These are phyloP conservation scores for Perca schrenkii DNA, from an alignment of 2,113 vertebrate genomes.

Conservation along the genomic window DNA sequence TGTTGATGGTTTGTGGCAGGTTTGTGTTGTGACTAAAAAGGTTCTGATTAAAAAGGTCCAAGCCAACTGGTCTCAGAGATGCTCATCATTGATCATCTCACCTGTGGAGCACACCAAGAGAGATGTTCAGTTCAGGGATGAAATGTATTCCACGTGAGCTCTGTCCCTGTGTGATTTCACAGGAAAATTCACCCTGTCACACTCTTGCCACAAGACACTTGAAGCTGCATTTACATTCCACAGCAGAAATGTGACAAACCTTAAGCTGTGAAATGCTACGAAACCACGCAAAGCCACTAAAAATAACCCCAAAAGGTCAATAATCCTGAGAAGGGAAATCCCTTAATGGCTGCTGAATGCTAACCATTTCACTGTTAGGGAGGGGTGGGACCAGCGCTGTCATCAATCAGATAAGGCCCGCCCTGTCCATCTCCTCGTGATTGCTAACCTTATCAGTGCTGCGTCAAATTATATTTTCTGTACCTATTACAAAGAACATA, in stretches of 20 bases:
- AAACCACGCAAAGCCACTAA: conserved; percentile 54
- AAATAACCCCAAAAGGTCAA: conserved; percentile 71
- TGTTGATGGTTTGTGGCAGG: conserved; percentile 85
- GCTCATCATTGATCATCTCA: conserved; percentile 93
- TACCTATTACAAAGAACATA: not conserved
- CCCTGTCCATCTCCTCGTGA: conserved; percentile 64
- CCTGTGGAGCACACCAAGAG: conserved; percentile 82
- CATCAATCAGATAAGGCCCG: conserved; percentile 58
- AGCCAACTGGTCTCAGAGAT: conserved; percentile 88
- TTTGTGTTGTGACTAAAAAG: conserved; percentile 87
- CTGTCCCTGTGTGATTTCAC: conserved; percentile 39
- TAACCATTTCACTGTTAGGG: conserved; percentile 55
- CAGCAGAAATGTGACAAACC: conserved; percentile 57
- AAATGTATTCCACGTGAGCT: conserved; percentile 46
- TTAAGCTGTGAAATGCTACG: conserved; percentile 64
- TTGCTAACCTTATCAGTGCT: conserved; percentile 57
- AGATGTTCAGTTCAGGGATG: conserved; percentile 68
- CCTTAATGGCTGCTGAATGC: conserved; percentile 73
- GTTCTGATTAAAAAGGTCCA: conserved; percentile 89
- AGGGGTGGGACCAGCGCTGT: conserved; percentile 27
- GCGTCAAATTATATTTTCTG: conserved; percentile 21
- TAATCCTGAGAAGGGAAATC: conserved; percentile 75
- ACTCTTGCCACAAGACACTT: conserved; percentile 37
- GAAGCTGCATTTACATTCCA: conserved; percentile 52
- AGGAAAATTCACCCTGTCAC: conserved; percentile 47